These are phyloP conservation scores for Salarias fasciatus DNA, from an alignment of 2,797 vertebrate species.

Conservation along the genomic window DNA sequence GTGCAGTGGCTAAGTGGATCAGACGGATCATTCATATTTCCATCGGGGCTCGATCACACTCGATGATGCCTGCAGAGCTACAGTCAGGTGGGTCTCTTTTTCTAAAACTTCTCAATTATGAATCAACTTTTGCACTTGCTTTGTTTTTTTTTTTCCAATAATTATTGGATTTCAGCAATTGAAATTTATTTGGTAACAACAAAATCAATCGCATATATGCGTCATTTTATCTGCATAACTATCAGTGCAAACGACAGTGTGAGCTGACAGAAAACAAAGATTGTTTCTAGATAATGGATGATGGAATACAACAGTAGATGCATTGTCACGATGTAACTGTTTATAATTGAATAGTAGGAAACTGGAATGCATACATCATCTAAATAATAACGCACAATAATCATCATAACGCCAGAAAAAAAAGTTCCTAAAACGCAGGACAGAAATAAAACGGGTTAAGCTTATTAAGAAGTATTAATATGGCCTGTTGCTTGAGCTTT, in stretches of 20 bases:
- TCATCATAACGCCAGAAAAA: neutral
- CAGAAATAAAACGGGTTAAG: conserved; percentile 61
- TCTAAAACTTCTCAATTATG: neutral
- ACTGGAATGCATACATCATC: neutral
- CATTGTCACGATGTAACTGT: no score
- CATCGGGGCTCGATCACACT: conserved; percentile 24
- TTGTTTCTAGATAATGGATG: no score
- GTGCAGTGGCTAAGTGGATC: conserved; percentile 61
- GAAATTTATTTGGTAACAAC: no score
- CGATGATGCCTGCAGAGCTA: conserved; percentile 14
- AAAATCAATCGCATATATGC: no score
- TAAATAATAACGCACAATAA: conserved; percentile 2
- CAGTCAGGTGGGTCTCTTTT: conserved; percentile 62
- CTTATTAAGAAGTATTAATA: conserved; percentile 62
- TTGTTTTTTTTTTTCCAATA: neutral
- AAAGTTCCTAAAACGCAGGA: conserved; percentile 14
- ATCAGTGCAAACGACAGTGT: no score
- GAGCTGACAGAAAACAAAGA: no score
- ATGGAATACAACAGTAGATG: no score
- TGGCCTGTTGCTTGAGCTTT: conserved; percentile 51
- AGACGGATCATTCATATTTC: conserved; percentile 62
- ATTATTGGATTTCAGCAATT: neutral
- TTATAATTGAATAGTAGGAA: no score
- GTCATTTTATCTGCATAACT: no score
- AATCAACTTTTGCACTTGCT: no score